A percentile compares a stretch with the other conserved stretches of the same genome.
These are phyloP conservation scores for Eleginops maclovinus DNA, from an alignment of 2,113 vertebrate genomes.

Conservation along the genomic window DNA sequence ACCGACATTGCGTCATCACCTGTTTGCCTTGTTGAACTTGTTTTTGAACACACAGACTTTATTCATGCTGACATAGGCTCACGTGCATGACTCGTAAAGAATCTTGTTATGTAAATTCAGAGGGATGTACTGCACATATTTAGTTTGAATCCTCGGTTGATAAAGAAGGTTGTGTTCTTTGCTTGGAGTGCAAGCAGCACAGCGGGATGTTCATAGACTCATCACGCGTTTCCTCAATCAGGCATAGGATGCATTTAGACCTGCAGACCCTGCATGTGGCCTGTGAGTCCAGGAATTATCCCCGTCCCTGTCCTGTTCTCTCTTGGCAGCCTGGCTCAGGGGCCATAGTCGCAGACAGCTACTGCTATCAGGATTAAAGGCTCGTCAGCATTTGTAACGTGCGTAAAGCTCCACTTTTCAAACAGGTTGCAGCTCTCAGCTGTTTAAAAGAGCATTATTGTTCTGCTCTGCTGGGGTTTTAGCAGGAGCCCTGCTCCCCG, in stretches of 20 bases:
- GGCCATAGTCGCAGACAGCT: constrained; percentile 58
- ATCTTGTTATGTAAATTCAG: constrained; percentile 22
- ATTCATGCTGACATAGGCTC: constrained; percentile 32
- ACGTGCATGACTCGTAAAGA: constrained; percentile 9
- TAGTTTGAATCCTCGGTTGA: constrained; percentile 1
- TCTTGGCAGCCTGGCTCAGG: constrained; percentile 47
- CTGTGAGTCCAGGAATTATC: constrained; percentile 46
- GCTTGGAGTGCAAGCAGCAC: background rate
- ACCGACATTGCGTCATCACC: constrained; percentile 69
- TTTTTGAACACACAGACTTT: constrained; percentile 56
- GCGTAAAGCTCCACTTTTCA: constrained; percentile 83
- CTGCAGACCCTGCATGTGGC: constrained; percentile 42
- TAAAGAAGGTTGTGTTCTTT: background rate
- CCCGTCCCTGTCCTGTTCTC: constrained; percentile 16
- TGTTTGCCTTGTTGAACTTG: constrained; percentile 58
- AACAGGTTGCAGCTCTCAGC: constrained; percentile 84
- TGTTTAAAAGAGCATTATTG: constrained; percentile 82
- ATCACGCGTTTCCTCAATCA: background rate
- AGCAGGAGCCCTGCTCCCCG: constrained; percentile 43
- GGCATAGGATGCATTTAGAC: constrained; percentile 55
- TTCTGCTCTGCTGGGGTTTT: constrained; percentile 71
- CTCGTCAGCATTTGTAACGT: constrained; percentile 77
- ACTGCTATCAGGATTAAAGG: constrained; percentile 73
- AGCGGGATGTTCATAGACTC: background rate
- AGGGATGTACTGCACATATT: background rate